Percentiles rank a stretch among this genome's conserved stretches.
Conservation (phyloP, 2,797 vertebrate genomes). For the Rhinichthys osculus region DNA sequence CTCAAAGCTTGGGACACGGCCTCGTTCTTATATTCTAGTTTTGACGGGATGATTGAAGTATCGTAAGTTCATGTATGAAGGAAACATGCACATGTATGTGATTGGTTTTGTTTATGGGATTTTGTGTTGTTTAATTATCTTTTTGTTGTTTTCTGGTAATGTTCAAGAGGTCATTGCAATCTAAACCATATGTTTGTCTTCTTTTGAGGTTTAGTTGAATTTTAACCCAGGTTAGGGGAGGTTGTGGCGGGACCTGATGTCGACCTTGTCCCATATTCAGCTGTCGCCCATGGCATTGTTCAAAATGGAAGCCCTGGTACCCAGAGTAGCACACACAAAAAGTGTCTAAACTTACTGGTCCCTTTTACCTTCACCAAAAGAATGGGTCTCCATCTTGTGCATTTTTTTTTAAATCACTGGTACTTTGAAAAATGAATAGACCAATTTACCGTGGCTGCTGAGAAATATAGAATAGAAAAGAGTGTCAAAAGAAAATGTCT, state of each 20-base stretch:
- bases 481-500: slow-evolving; percentile 50
- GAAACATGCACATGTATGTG: neutral
- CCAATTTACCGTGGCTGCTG: slow-evolving; percentile 44
- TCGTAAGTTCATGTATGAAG: neutral
- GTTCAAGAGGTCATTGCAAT: slow-evolving; percentile 10
- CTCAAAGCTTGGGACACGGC: neutral
- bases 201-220: slow-evolving; percentile 44
- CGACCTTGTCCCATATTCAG: slow-evolving; percentile 38
- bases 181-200: slow-evolving; percentile 2
- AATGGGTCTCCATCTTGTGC: slow-evolving; percentile 33
- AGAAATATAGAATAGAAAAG: slow-evolving; percentile 46
- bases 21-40: neutral
- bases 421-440: slow-evolving; percentile 47
- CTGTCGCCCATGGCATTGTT: slow-evolving; percentile 32
- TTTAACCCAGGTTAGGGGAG: slow-evolving; percentile 26
- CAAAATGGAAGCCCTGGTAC: slow-evolving; percentile 6
- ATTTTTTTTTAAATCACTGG: slow-evolving; percentile 32
- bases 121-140: neutral
- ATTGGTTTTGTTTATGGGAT: neutral
- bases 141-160: neutral
- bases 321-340: neutral
- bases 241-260: slow-evolving; percentile 1
- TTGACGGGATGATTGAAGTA: neutral
- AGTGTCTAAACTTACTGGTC: slow-evolving; percentile 21
- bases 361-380: slow-evolving; percentile 18